Base-by-base conservation (phyloP, 2,113 vertebrate species). In the Crotalus tigris region DNA sequence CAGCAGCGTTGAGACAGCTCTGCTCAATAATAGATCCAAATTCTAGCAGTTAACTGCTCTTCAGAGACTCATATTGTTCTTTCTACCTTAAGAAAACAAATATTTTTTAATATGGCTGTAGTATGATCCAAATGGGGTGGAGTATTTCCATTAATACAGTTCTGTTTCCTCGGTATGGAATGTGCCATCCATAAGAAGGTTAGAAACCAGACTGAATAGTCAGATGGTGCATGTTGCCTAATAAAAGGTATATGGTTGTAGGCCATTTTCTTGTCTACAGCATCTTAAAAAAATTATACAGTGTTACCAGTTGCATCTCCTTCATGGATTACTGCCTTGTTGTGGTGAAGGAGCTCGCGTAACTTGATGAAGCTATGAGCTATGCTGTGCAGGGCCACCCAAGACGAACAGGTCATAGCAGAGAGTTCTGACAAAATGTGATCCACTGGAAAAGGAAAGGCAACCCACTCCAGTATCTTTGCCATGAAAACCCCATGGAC, bases 111-210 rank as follows among this genome's bases (percentile, higher is more conserved):
- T 46, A 85, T n/a, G 17, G 92, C 2, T 3, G 3, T 23, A 55
- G 53, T 33, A 29, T 95, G 87, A 61, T 4, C 29, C 90, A 90
- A 89, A 44, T 15, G 13, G n/a, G 21, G 90, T 94, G 54, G 92
- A 94, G 88, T 3, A 33, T 87, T 94, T 85, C 54, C 88, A 75
- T 85, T 93, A 19, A 87, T 39, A 44, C 11, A 85, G 59, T 2
- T 19, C 54, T 87, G 1, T 44, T 93, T 49, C 44, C 33, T 88
- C n/a, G 15, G 15, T 57, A 2, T 46, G 55, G 92, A 88, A 87
- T 57, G 46, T 1, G 26, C 5, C 29, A n/a, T 23, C 29, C 61
- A n/a, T 54, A n/a, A 75, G 26, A 92, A 92, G 53, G 88, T 58
- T 0, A 3, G 90, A 90, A 75, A 49, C 88, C 89, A 94, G 87